phyloP scores from a whole-genome alignment of 1,140 invertebrate species.

The Dryas iulia region DNA sequence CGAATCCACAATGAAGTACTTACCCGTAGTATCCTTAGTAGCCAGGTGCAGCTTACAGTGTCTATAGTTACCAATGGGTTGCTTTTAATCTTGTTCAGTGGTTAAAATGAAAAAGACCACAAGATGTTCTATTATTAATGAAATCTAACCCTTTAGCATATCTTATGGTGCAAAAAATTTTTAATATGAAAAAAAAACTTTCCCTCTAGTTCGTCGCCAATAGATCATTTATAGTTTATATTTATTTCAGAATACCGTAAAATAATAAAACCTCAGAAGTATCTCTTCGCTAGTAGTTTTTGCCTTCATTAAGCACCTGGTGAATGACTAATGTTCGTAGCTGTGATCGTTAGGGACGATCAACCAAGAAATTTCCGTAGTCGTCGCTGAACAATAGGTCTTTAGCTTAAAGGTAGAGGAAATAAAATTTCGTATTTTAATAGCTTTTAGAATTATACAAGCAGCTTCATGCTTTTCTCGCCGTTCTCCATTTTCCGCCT shows the following conservation, averaged over 20 bases:
- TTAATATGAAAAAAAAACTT: not conserved
- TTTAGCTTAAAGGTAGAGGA: not conserved
- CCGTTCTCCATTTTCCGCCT: too few species aligned
- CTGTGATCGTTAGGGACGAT: constrained; percentile 1
- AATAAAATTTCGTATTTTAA: not conserved
- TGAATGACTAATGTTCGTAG: not conserved
- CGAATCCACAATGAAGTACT: too few species aligned
- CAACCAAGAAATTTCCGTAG: not conserved
- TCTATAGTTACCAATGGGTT: too few species aligned
- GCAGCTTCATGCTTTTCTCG: too few species aligned
- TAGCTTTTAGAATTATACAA: too few species aligned
- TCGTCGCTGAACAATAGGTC: not conserved
- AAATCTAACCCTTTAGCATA: too few species aligned
- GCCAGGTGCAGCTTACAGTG: too few species aligned
- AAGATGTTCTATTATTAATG: too few species aligned
- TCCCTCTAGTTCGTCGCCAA: not conserved
- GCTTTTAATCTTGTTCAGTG: too few species aligned
- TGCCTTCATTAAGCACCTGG: not conserved
- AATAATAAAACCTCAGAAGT: not conserved
- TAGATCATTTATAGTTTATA: not conserved
- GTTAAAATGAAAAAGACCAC: too few species aligned
- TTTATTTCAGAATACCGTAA: not conserved
- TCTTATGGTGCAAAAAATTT: too few species aligned
- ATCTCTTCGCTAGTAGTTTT: not conserved
- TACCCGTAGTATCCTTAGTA: too few species aligned